phyloP scores from a whole-genome alignment of 1,140 invertebrate species.

The Varroa destructor region DNA sequence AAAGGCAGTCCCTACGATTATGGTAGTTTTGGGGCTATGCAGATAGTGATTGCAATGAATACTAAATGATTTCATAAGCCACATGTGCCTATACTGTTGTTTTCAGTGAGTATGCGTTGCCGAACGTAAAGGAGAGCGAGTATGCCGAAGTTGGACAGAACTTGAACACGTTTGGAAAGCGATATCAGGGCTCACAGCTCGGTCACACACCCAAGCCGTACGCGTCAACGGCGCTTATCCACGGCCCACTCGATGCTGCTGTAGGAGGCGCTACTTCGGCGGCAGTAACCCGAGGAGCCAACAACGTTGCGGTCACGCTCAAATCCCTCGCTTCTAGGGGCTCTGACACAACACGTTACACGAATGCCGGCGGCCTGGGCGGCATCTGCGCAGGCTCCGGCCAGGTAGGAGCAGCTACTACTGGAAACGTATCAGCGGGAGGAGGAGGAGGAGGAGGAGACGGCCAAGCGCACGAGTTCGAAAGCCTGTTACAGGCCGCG shows the following conservation, averaged over 20 bases:
- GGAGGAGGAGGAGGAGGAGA: too few species aligned
- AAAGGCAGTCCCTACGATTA: too few species aligned
- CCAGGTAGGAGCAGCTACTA: too few species aligned
- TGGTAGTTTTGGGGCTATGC: too few species aligned
- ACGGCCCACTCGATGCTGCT: neutral
- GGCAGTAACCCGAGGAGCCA: neutral
- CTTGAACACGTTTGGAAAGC: constrained; percentile 25
- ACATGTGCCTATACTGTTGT: neutral
- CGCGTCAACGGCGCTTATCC: constrained; percentile 15
- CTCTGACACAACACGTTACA: neutral
- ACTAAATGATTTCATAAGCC: neutral
- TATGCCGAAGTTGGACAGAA: constrained; percentile 27
- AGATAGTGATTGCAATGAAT: neutral
- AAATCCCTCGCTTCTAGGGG: constrained; percentile 5
- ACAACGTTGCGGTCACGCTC: constrained; percentile 9
- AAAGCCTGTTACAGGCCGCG: constrained; percentile 2
- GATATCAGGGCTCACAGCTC: neutral
- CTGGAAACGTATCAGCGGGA: too few species aligned
- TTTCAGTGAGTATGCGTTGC: constrained; percentile 19
- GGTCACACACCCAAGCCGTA: constrained; percentile 3
- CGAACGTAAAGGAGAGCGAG: constrained; percentile 24
- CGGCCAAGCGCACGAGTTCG: constrained; percentile 8
- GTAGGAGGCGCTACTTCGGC: too few species aligned
- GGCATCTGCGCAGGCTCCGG: too few species aligned
- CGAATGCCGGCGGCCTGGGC: neutral